phyloP scores from a whole-genome alignment of 2,888 invertebrate genomes.

The Galerucella nymphaeae region DNA sequence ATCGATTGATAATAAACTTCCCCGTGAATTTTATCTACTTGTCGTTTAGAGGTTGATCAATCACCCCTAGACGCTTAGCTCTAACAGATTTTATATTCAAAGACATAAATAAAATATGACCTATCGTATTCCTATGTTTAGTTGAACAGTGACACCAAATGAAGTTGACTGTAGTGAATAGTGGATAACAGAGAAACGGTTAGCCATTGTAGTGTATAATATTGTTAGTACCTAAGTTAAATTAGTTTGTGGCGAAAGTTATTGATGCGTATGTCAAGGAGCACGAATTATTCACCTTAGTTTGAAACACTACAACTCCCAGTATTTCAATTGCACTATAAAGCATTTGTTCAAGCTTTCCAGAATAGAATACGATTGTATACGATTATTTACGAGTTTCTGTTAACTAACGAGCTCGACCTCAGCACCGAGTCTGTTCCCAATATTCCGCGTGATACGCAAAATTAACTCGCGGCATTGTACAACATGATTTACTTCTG shows the following conservation, averaged over 20 bases:
- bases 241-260: neutral
- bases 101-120: too few relatives aligned
- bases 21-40: too few relatives aligned
- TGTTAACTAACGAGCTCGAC: conserved; percentile 21
- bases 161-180: too few relatives aligned
- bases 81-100: too few relatives aligned
- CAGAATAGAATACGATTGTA: conserved; percentile 16
- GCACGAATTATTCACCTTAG: neutral
- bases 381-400: conserved; percentile 23
- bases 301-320: neutral
- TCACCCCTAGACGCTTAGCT: too few relatives aligned
- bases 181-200: too few relatives aligned
- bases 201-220: too few relatives aligned
- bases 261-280: neutral
- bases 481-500: conserved; percentile 38
- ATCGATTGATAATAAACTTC: too few relatives aligned
- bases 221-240: neutral
- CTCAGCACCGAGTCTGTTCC: conserved; percentile 11
- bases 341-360: conserved; percentile 8
- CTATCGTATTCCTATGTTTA: too few relatives aligned
- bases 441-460: conserved; percentile 29
- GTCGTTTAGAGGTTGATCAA: too few relatives aligned
- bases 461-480: conserved; percentile 29
- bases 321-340: neutral
- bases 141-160: too few relatives aligned